phyloP scores from a whole-genome alignment of 2,113 vertebrate genomes.

The Lonchura striata region DNA sequence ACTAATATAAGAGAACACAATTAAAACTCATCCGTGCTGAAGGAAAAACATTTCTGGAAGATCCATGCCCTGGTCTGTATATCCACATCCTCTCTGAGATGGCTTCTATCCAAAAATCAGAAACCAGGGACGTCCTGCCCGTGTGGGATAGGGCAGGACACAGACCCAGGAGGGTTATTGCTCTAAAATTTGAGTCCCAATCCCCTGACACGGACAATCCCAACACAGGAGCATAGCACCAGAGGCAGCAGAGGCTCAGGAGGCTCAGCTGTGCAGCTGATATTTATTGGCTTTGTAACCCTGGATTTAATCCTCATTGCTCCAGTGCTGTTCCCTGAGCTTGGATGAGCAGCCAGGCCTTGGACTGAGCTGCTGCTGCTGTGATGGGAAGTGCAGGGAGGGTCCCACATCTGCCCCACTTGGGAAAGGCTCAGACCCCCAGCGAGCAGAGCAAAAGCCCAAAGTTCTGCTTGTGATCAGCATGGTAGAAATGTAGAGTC shows the following conservation, averaged over 20 bases:
- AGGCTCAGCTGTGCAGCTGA: not conserved
- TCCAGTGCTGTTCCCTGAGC: not conserved
- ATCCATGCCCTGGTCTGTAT: fast-evolving
- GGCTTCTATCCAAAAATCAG: too few species aligned
- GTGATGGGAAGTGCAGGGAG: not conserved
- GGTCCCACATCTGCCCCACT: fast-evolving
- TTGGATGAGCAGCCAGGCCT: not conserved
- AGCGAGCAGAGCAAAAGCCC: not conserved
- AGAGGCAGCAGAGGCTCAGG: not conserved
- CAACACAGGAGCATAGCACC: fast-evolving
- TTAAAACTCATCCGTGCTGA: not conserved
- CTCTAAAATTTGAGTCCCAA: not conserved
- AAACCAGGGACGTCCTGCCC: not conserved
- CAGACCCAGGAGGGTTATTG: too few species aligned
- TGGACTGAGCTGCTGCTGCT: not conserved
- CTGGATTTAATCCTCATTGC: not conserved
- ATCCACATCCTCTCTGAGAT: not conserved
- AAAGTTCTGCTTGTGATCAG: not conserved
- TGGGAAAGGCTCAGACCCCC: not conserved
- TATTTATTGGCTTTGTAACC: not conserved
- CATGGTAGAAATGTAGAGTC: not conserved
- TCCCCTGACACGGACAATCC: fast-evolving
- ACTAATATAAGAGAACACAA: not conserved
- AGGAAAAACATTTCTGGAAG: not conserved
- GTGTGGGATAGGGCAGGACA: not conserved